Percentiles rank a stretch among this genome's conserved stretches.
These are phyloP conservation scores for Cremastinae sp. DNA, from an alignment of 2,888 invertebrate species.

Conservation along the genomic window DNA sequence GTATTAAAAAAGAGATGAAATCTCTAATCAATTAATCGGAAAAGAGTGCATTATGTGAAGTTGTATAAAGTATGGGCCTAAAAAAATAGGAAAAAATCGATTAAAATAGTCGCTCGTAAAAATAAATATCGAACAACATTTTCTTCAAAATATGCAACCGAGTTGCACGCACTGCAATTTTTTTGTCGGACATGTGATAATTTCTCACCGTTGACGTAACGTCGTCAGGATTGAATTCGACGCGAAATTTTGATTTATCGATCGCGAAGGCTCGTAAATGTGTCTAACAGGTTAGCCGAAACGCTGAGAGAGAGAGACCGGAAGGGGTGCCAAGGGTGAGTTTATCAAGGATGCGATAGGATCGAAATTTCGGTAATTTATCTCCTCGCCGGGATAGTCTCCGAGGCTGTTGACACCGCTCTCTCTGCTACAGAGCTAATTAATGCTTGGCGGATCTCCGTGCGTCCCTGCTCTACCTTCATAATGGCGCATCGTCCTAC, in stretches of 20 bases:
- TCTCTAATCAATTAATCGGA: too few species aligned
- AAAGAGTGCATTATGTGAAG: too few species aligned
- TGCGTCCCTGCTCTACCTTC: constrained; percentile 11
- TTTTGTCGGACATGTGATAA: not conserved
- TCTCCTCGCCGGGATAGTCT: constrained; percentile 36
- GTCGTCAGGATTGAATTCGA: not conserved
- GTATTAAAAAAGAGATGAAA: too few species aligned
- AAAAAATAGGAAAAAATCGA: too few species aligned
- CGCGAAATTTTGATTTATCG: constrained; percentile 42
- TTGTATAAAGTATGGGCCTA: too few species aligned
- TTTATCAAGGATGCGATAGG: constrained; percentile 54
- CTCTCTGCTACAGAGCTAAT: constrained; percentile 57
- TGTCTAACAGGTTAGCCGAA: constrained; percentile 18
- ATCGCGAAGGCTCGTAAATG: constrained; percentile 37
- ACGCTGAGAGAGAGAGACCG: not conserved
- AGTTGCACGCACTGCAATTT: not conserved
- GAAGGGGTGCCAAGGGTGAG: constrained; percentile 9
- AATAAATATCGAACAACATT: too few species aligned
- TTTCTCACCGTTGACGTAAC: not conserved
- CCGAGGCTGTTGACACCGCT: constrained; percentile 56
- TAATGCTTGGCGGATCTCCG: constrained; percentile 55
- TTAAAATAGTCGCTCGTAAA: too few species aligned
- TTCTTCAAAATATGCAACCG: too few species aligned
- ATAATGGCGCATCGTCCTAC: constrained; percentile 38
- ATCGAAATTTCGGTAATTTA: constrained; percentile 61